Evolutionary conservation across 2,797 vertebrate species (phyloP).

Genomic region (Cossypha niveicapilla): DNA sequence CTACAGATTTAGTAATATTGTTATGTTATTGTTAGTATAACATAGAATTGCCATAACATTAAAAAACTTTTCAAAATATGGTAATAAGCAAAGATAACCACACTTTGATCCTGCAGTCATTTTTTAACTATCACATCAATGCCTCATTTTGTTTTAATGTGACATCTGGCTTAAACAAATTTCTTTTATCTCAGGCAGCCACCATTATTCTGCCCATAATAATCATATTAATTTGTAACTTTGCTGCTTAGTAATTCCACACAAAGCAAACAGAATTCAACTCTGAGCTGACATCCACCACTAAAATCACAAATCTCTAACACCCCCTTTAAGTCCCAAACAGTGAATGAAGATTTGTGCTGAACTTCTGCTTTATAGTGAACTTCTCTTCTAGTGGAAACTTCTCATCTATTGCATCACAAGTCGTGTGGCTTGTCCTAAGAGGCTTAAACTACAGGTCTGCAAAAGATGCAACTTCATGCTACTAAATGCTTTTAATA

Average conservation of each 20-base stretch:
- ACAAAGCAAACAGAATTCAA: neutral
- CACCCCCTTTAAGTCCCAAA: neutral
- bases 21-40: neutral
- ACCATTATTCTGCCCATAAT: neutral
- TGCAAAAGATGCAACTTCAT: slow-evolving; percentile 51
- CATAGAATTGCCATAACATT: slow-evolving; percentile 16
- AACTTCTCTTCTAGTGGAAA: neutral
- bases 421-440: neutral
- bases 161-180: slow-evolving; percentile 21
- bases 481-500: slow-evolving; percentile 50
- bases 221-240: neutral
- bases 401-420: neutral
- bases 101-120: neutral
- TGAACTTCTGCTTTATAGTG: neutral
- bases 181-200: neutral
- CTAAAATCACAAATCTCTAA: neutral
- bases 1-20: slow-evolving; percentile 33
- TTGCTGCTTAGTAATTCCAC: neutral
- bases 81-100: slow-evolving; percentile 16
- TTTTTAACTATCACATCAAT: neutral
- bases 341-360: neutral
- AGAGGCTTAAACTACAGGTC: slow-evolving; percentile 24
- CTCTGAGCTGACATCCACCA: neutral
- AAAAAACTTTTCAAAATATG: slow-evolving; percentile 39
- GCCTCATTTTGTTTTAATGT: neutral